Evolutionary conservation across 1,140 invertebrate genomes (phyloP), one percentile per base, ranked within the genome.

Genomic region (Drosophila quadrilineata): DNA sequence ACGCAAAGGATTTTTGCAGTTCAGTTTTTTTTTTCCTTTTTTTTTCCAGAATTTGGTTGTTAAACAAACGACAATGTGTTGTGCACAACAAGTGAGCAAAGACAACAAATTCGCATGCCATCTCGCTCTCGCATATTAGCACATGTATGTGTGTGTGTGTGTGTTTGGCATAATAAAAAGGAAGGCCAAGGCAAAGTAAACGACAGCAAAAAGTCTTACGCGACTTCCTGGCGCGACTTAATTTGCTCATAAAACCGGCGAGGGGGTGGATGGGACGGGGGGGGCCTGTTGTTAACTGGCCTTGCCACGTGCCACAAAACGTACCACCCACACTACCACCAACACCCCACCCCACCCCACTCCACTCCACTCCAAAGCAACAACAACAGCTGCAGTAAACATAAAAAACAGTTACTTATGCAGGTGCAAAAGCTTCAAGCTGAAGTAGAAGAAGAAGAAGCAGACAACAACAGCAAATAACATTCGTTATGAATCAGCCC

Each of bases 1-100:
- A 87, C 82, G 82, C 82, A 87, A 87, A 75, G 82, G 69, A 88
- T 72, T 76, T 71, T 62, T 70, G 26, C 21, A 50, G 10, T 36
- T 36, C 1, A 0, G 2, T 46, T 40, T 33, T 19, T 28, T 16
- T 17, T 48, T 4, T 29, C 36, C 8, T 28, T 29, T 59, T n/a
- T 66, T 45, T 28, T 31, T 53, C 68, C 60, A 41, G 36, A 56
- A 66, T 53, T 52, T 38, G 60, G 57, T 38, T 63, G 53, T 59
- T 75, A 38, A 49, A 59, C 29, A 70, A 70, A 56, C 56, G 46
- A 58, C 38, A 52, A 35, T 60, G 24, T n/a, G n/a, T n/a, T n/a
- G n/a, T 52, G 41, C 43, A 21, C 53, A 65, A 71, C 56, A 60
- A 71, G 56, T 52, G 48, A 54, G 58, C 54, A 52, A 31, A 62